Percentiles rank a stretch among this genome's conserved stretches.
phyloP scores from a whole-genome alignment of 2,797 vertebrate genomes.

The Chrysocyon brachyurus region DNA sequence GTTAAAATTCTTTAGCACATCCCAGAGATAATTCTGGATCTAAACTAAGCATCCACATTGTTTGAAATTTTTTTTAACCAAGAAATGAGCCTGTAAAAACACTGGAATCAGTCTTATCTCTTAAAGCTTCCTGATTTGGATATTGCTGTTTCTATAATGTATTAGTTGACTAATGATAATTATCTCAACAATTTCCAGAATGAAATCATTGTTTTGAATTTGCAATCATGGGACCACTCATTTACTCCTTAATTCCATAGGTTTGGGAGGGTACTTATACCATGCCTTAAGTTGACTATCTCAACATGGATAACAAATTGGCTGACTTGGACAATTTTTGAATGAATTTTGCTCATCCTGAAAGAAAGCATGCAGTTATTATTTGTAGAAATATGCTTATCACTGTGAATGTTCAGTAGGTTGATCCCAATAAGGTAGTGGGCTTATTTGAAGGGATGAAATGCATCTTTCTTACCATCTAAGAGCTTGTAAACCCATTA shows the following conservation, averaged over 20 bases:
- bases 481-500: slow-evolving; percentile 36
- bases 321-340: background rate
- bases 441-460: slow-evolving; percentile 56
- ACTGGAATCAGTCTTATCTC: background rate
- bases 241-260: slow-evolving; percentile 57
- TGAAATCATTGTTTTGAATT: slow-evolving; percentile 37
- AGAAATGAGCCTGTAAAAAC: background rate
- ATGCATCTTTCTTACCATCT: slow-evolving; percentile 2
- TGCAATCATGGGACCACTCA: background rate
- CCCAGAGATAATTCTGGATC: slow-evolving; percentile 30
- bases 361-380: slow-evolving; percentile 19
- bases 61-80: slow-evolving; percentile 36
- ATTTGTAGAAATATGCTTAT: background rate
- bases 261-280: background rate
- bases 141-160: slow-evolving; percentile 1
- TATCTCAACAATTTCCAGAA: slow-evolving; percentile 30
- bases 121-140: slow-evolving; percentile 23
- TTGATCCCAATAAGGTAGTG: slow-evolving; percentile 36
- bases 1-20: background rate
- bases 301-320: slow-evolving; percentile 15
- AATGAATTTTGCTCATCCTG: background rate
- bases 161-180: background rate
- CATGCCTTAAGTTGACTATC: background rate
- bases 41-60: background rate
- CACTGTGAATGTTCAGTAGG: background rate